Conservation (phyloP, 2,888 invertebrate species). For the Coelinius sp. region DNA sequence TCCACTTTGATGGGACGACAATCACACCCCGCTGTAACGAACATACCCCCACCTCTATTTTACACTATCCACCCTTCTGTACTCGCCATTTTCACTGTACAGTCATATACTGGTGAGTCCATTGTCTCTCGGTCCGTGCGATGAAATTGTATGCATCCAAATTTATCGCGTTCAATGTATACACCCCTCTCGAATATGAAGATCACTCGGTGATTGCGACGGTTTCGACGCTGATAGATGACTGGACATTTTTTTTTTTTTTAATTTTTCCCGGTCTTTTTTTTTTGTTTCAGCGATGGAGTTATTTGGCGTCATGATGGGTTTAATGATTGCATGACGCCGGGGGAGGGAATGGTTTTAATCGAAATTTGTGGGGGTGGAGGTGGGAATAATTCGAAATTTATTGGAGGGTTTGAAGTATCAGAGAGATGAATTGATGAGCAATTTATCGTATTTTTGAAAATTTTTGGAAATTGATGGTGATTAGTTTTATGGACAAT, state of each 20-base stretch:
- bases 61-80: conserved; percentile 4
- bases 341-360: neutral
- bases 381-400: too few relatives aligned
- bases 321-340: neutral
- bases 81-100: too few relatives aligned
- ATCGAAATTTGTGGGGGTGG: neutral
- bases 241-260: neutral
- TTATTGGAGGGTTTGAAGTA: too few relatives aligned
- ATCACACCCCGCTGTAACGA: conserved; percentile 67
- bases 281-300: too few relatives aligned
- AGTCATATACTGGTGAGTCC: conserved; percentile 36
- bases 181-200: conserved; percentile 58
- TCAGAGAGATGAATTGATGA: too few relatives aligned
- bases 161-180: conserved; percentile 53
- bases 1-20: conserved; percentile 70
- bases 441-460: too few relatives aligned
- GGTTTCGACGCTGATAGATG: conserved; percentile 44
- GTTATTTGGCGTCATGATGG: neutral
- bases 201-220: conserved; percentile 64
- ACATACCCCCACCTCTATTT: conserved; percentile 44
- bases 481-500: too few relatives aligned
- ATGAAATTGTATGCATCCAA: conserved; percentile 61
- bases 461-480: too few relatives aligned
- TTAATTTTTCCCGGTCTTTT: neutral
- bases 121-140: conserved; percentile 60